Evolutionary conservation across 2,797 vertebrate genomes (phyloP), one percentile per base, ranked within the genome.

Genomic region (Hoplostethus mediterraneus): DNA sequence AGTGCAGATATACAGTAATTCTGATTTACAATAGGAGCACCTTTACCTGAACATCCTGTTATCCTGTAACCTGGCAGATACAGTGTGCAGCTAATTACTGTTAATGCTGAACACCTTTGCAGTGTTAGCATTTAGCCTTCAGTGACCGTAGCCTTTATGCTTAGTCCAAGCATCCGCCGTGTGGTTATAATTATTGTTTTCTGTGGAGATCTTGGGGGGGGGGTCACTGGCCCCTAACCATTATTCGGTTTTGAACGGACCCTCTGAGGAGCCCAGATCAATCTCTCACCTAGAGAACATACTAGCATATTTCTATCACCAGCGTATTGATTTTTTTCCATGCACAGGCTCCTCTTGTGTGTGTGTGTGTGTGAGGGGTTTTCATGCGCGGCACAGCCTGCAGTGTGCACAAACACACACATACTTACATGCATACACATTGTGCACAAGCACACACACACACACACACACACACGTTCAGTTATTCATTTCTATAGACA

Each of bases 291-390:
- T 93, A 89, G 84, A 93, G 89, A 95, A 92, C 89, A 90, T 89
- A 89, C 88, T 83, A 90, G 93, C 90, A 90, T 93, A 95, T 94
- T 94, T 94, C 94, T 94, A 94, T 94, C 92, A 94, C 92, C 87
- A 90, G 88, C 82, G 55, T 92, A 95, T 95, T 92, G 95, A 95
- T 95, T 95, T 94, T 94, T 21, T 93, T 92, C 90, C 84, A 88
- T 93, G 92, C 92, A 86, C 88, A 87, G 82, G 81, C 81, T 87
- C 84, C 83, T 67, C 69, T 90, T 91, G 86, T 67, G 38, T 65
- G 61, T 91, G 86, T 67, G 38, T 65, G 61, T 89, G 89, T 74
- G 80, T 79, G 89, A 88, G 88, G 90, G 85, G 90, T 92, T 93
- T 92, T 91, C 89, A 91, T 91, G 86, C 91, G 85, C 64, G 56